phyloP scores from a whole-genome alignment of 2,888 invertebrate genomes.

The Yponomeuta plumbellus region DNA sequence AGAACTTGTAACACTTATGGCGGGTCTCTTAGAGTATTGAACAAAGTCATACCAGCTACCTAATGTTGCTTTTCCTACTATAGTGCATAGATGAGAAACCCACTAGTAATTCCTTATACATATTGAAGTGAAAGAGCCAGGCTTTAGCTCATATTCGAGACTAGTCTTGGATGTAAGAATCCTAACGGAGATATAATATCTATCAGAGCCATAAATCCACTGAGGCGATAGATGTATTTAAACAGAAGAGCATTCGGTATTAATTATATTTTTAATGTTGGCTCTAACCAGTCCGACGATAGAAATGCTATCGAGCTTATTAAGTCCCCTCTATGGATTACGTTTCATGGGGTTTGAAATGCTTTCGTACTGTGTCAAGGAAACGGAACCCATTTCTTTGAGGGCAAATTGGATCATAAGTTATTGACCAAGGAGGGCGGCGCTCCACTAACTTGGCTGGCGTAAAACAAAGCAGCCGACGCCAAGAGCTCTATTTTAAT shows the following conservation, averaged over 20 bases:
- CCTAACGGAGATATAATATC: background rate
- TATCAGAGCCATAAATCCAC: background rate
- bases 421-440: constrained; percentile 1
- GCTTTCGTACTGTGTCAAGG: background rate
- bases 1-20: no score
- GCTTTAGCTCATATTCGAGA: background rate
- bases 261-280: background rate
- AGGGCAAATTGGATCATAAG: constrained; percentile 10
- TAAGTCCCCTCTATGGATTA: background rate
- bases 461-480: constrained; percentile 28
- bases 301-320: background rate
- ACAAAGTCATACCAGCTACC: no score
- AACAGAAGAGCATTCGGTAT: background rate
- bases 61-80: no score
- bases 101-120: no score
- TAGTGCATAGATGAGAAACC: no score
- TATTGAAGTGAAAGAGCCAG: background rate
- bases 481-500: constrained; percentile 37
- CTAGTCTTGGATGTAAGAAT: background rate
- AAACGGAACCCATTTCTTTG: background rate
- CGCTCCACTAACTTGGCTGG: background rate
- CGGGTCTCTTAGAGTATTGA: no score
- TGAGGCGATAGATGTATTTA: background rate
- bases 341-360: background rate
- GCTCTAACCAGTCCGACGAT: background rate